Base-by-base conservation (phyloP, 2,888 invertebrate species). In the Criorhina ranunculi region DNA sequence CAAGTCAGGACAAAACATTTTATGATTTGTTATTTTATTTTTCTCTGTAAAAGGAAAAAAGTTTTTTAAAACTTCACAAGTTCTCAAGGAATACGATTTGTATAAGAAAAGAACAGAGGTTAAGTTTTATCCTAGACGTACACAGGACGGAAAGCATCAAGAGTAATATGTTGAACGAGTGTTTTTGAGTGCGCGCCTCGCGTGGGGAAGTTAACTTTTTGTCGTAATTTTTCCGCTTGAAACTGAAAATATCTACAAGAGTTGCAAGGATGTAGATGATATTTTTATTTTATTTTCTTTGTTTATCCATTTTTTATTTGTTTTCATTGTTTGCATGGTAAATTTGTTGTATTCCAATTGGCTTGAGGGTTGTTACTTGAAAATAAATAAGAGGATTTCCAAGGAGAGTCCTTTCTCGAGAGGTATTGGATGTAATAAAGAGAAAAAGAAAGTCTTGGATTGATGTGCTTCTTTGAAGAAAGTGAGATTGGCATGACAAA, bases 161-260 rank as follows among this genome's bases (percentile, higher is more conserved):
- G 60, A 51, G 66, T 51, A 53, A 40, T 57, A 1, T 40, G 46
- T 37, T 17, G 51, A n/a, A 60, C 24, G 29, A 69, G 51, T 53
- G 40, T 44, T 60, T 44, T 60, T 40, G 42, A 53, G 44, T 51
- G 44, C n/a, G 44, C n/a, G n/a, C 11, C 33, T 33, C 33, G 17
- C 33, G 17, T 46, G 3, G 29, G 33, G 29, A 64, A 24, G 19
- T n/a, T 0, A 35, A 64, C 19, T 49, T 55, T n/a, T 64, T 46
- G 33, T 9, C 5, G 35, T 2, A 12, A 49, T 35, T 64, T 49
- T 37, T 11, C 8, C 35, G 15, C 17, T 55, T 15, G 8, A 33
- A 53, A 55, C 33, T 33, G 8, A 31, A 15, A n/a, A n/a, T 53
- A 8, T 51, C 4, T 24, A 4, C 9, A 46, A 5, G 12, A 37